These are phyloP conservation scores for Pituophis catenifer DNA, from an alignment of 2,113 vertebrate species.

Conservation along the genomic window DNA sequence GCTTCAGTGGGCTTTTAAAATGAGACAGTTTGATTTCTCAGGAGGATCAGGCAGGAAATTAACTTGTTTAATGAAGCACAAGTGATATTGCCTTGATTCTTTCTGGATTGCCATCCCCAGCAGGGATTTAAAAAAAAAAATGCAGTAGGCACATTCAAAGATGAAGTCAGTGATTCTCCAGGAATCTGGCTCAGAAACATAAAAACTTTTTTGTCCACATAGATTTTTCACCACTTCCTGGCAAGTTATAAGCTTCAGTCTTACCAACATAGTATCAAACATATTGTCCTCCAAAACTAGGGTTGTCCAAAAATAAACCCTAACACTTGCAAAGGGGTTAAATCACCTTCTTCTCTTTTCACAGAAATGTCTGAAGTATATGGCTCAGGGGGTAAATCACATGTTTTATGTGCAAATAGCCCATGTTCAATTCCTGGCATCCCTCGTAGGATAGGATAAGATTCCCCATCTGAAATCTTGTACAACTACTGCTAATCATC, in stretches of 20 bases:
- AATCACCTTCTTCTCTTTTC: background rate
- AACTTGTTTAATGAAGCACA: conserved; percentile 29
- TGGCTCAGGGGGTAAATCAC: background rate
- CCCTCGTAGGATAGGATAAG: background rate
- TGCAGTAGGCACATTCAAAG: background rate
- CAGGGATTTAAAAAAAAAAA: background rate
- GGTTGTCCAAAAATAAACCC: background rate
- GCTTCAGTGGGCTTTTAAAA: conserved; percentile 24
- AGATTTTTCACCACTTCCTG: background rate
- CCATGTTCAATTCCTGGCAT: no score
- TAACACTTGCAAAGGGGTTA: background rate
- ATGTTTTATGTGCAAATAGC: background rate
- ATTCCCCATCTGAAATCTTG: background rate
- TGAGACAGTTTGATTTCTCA: conserved; percentile 19
- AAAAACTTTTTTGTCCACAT: background rate
- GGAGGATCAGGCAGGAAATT: conserved; percentile 31
- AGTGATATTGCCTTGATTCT: conserved; percentile 10
- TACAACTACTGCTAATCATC: background rate
- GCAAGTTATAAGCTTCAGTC: background rate
- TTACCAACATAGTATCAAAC: background rate
- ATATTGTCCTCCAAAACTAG: background rate
- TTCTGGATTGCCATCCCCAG: background rate
- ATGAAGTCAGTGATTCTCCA: background rate
- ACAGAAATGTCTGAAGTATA: background rate
- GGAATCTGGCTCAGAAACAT: background rate